phyloP scores from a whole-genome alignment of 2,797 vertebrate genomes.

The Lateolabrax maculatus region DNA sequence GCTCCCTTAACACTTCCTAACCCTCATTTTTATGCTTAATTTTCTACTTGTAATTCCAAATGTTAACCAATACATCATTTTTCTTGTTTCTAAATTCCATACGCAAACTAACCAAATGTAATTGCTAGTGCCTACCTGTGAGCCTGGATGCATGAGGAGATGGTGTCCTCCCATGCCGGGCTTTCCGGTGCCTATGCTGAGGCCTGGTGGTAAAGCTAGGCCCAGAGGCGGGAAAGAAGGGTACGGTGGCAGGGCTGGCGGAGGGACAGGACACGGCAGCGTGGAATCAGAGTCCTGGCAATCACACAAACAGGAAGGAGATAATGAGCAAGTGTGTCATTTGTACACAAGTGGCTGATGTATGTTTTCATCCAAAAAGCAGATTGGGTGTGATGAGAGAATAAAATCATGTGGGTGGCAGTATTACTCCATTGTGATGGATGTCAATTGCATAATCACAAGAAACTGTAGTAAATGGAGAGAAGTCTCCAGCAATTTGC shows the following conservation, averaged over 20 bases:
- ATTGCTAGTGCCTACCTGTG: slow-evolving; percentile 86
- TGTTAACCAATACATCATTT: background rate
- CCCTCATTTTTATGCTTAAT: background rate
- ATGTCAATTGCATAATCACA: background rate
- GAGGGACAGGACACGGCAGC: slow-evolving; percentile 84
- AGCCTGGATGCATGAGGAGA: slow-evolving; percentile 88
- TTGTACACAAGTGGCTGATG: background rate
- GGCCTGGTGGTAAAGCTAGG: slow-evolving; percentile 86
- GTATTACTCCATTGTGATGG: background rate
- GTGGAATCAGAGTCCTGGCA: slow-evolving; percentile 94
- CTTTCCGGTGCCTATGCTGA: slow-evolving; percentile 89
- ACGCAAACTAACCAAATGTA: background rate
- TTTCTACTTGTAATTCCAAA: background rate
- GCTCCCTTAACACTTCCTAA: background rate
- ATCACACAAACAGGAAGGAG: background rate
- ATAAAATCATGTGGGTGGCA: background rate
- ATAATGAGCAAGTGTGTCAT: background rate
- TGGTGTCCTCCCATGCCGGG: slow-evolving; percentile 81
- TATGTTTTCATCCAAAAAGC: background rate
- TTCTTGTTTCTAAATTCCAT: background rate
- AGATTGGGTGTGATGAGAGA: background rate
- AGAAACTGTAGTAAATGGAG: background rate
- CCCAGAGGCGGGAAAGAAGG: slow-evolving; percentile 87
- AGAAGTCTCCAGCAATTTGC: background rate
- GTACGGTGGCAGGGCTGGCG: slow-evolving; percentile 88